These are phyloP conservation scores for Aleadryas rufinucha DNA, from an alignment of 2,113 vertebrate species.

Conservation along the genomic window DNA sequence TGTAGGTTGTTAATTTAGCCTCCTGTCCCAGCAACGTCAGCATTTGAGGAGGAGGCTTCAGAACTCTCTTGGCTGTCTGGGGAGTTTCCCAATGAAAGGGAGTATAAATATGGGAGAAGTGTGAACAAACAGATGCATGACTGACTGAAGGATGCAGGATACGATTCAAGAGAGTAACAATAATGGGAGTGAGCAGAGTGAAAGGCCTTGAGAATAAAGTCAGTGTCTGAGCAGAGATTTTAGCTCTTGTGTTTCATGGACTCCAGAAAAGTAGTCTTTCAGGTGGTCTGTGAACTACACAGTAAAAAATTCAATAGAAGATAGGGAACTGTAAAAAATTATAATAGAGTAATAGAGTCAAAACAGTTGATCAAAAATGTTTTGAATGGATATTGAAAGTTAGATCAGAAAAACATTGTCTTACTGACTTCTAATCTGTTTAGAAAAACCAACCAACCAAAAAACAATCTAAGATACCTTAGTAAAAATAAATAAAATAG, in stretches of 20 bases:
- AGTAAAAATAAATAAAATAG: background rate
- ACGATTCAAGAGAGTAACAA: background rate
- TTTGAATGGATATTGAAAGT: background rate
- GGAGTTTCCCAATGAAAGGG: background rate
- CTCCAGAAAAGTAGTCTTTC: background rate
- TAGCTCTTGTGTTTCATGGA: background rate
- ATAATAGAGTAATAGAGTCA: background rate
- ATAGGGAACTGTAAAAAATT: background rate
- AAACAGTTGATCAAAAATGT: background rate
- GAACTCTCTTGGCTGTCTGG: background rate
- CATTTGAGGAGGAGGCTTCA: background rate
- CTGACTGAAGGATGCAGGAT: background rate
- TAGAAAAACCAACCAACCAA: background rate
- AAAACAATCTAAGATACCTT: background rate
- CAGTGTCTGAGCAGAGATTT: background rate
- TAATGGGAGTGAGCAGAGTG: background rate
- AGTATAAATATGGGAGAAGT: background rate
- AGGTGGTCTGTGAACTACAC: background rate
- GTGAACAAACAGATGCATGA: background rate
- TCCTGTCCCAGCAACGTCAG: fast-evolving
- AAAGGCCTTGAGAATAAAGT: background rate
- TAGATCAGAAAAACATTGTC: background rate
- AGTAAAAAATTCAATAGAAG: background rate
- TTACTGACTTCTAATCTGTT: background rate
- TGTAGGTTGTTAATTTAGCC: background rate